A percentile compares a stretch with the other conserved stretches of the same genome.
Evolutionary conservation across 2,797 vertebrate species (phyloP).

Genomic region (Spondyliosoma cantharus): DNA sequence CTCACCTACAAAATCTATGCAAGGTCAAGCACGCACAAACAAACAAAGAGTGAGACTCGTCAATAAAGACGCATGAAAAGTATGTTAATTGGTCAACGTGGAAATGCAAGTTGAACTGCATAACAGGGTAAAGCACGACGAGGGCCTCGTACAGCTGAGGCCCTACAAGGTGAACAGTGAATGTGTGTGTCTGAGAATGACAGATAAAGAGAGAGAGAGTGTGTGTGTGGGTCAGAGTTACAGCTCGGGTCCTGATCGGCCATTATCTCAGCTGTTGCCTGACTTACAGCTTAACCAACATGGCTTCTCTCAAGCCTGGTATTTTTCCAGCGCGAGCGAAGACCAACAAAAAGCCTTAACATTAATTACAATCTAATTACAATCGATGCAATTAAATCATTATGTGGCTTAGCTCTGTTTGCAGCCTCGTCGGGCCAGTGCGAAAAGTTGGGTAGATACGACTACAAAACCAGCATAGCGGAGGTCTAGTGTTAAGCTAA

Average conservation of each 20-base stretch:
- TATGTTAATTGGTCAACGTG: conserved; percentile 43
- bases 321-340: conserved; percentile 45
- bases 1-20: conserved; percentile 4
- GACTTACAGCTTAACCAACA: conserved; percentile 81
- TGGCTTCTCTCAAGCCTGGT: conserved; percentile 73
- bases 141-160: not conserved
- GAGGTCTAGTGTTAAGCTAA: conserved; percentile 20
- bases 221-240: conserved; percentile 72
- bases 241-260: conserved; percentile 77
- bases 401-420: not conserved
- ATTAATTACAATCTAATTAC: too few relatives aligned
- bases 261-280: conserved; percentile 83
- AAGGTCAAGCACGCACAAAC: conserved; percentile 7
- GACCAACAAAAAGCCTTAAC: not conserved
- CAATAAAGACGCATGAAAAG: conserved; percentile 9
- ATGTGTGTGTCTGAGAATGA: conserved; percentile 15
- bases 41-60: not conserved
- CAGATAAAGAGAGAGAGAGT: conserved; percentile 25
- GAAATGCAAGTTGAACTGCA: conserved; percentile 69
- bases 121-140: conserved; percentile 27
- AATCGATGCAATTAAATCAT: not conserved
- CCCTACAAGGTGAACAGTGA: conserved; percentile 11
- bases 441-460: conserved; percentile 28
- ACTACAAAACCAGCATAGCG: conserved; percentile 33
- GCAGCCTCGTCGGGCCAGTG: not conserved